Evolutionary conservation across 2,888 invertebrate species (phyloP).

Genomic region (Chromoteleia sp.): DNA sequence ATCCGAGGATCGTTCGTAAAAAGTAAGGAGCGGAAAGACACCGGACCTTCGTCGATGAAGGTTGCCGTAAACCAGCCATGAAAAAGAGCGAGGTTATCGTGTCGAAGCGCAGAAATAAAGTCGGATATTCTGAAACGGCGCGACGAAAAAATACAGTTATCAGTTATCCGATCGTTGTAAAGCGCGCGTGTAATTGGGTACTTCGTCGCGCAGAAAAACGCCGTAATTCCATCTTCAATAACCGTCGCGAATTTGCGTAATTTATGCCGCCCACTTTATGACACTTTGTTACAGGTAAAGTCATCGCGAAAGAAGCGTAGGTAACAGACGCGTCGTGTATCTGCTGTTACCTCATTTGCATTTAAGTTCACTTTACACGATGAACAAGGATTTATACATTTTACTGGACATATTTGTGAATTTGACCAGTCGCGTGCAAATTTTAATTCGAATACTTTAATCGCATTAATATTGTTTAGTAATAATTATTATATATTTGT

Average conservation of each 20-base stretch:
- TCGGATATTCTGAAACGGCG: constrained; percentile 16
- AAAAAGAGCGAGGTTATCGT: constrained; percentile 36
- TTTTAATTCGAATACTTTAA: too few relatives aligned
- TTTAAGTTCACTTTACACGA: constrained; percentile 21
- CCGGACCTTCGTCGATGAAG: constrained; percentile 28
- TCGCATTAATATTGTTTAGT: too few relatives aligned
- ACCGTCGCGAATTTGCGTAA: constrained; percentile 17
- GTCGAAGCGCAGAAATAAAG: constrained; percentile 8
- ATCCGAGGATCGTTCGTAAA: constrained; percentile 1
- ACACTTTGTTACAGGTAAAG: constrained; percentile 39
- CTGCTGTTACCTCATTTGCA: constrained; percentile 24
- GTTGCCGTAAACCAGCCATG: constrained; percentile 35
- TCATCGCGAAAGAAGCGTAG: constrained; percentile 18
- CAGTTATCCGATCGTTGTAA: constrained; percentile 20
- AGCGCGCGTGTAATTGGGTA: constrained; percentile 17
- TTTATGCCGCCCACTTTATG: constrained; percentile 44
- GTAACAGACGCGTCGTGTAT: constrained; percentile 9
- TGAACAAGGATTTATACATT: too few relatives aligned
- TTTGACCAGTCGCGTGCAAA: too few relatives aligned
- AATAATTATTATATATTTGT: too few relatives aligned
- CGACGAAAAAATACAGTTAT: constrained; percentile 12
- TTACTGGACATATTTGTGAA: too few relatives aligned
- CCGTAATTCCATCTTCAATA: constrained; percentile 26
- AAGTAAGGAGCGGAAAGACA: constrained; percentile 17
- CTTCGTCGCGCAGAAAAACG: constrained; percentile 10